Conservation (phyloP, 2,888 invertebrate species). For the Pilophorus perplexus region DNA sequence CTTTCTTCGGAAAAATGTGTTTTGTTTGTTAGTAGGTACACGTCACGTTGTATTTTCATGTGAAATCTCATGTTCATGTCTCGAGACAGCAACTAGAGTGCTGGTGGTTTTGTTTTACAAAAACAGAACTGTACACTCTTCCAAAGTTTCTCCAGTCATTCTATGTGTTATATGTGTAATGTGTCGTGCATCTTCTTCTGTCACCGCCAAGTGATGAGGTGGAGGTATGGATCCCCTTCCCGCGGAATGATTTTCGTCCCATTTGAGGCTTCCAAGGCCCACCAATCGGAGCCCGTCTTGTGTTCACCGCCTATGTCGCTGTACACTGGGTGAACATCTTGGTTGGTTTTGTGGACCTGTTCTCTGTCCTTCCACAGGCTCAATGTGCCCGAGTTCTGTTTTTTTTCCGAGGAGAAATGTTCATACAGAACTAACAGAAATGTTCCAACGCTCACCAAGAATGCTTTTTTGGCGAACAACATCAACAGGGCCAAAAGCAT, state of each 20-base stretch:
- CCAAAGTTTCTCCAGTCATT: too few relatives aligned
- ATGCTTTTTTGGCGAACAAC: conserved; percentile 45
- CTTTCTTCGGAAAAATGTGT: too few relatives aligned
- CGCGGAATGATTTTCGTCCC: conserved; percentile 23
- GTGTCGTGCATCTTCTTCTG: too few relatives aligned
- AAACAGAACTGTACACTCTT: too few relatives aligned
- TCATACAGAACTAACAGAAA: conserved; percentile 41
- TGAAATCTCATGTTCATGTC: too few relatives aligned
- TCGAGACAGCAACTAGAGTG: too few relatives aligned
- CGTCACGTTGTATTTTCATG: too few relatives aligned
- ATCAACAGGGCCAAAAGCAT: conserved; percentile 40
- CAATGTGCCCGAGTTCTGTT: neutral
- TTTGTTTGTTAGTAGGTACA: too few relatives aligned
- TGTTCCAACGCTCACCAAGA: conserved; percentile 42
- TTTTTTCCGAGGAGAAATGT: conserved; percentile 25
- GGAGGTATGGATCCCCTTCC: too few relatives aligned
- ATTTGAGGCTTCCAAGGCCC: conserved; percentile 34
- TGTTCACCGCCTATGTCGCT: neutral
- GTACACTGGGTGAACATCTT: neutral
- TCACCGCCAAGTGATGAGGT: too few relatives aligned
- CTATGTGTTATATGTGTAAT: too few relatives aligned
- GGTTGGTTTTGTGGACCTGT: neutral
- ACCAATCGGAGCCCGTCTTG: conserved; percentile 26
- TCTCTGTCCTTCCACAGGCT: conserved; percentile 36
- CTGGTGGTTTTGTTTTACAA: too few relatives aligned